Evolutionary conservation across 2,888 invertebrate species (phyloP).

Genomic region (Heliconius sara): DNA sequence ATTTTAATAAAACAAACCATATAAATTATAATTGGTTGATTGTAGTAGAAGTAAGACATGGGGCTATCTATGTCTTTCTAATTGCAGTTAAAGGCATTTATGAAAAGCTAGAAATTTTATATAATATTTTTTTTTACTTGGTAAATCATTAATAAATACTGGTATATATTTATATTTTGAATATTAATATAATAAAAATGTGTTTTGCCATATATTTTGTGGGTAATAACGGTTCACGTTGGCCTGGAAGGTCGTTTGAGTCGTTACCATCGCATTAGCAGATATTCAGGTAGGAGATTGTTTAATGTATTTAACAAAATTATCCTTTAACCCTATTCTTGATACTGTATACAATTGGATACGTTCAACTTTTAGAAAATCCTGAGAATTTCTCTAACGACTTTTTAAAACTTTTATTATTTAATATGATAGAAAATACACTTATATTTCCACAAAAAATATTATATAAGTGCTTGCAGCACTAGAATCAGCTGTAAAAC

Average conservation of each 20-base stretch:
- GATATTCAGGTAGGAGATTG: constrained; percentile 4
- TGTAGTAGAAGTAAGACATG: too few relatives aligned
- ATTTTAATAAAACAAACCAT: background rate
- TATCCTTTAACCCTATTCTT: too few relatives aligned
- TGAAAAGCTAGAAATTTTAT: background rate
- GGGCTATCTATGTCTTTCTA: too few relatives aligned
- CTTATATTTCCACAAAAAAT: too few relatives aligned
- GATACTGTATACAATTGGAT: too few relatives aligned
- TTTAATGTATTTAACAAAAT: constrained; percentile 11
- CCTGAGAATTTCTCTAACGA: too few relatives aligned
- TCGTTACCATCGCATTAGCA: constrained; percentile 20
- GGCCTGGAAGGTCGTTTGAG: constrained; percentile 18
- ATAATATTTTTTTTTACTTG: background rate
- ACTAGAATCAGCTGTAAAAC: too few relatives aligned
- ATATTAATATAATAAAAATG: background rate
- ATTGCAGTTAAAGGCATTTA: background rate
- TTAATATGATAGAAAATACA: too few relatives aligned
- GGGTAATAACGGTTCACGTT: background rate
- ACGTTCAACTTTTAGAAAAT: too few relatives aligned
- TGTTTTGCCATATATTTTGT: background rate
- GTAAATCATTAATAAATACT: background rate
- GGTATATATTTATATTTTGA: background rate
- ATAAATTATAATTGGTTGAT: too few relatives aligned
- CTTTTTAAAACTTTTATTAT: too few relatives aligned
- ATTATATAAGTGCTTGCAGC: too few relatives aligned